Evolutionary conservation across 30 jellyfish, hydroid and myxozoan genomes (phyloP), one percentile per base, ranked within the genome.

Genomic region (Aurelia sp.): DNA sequence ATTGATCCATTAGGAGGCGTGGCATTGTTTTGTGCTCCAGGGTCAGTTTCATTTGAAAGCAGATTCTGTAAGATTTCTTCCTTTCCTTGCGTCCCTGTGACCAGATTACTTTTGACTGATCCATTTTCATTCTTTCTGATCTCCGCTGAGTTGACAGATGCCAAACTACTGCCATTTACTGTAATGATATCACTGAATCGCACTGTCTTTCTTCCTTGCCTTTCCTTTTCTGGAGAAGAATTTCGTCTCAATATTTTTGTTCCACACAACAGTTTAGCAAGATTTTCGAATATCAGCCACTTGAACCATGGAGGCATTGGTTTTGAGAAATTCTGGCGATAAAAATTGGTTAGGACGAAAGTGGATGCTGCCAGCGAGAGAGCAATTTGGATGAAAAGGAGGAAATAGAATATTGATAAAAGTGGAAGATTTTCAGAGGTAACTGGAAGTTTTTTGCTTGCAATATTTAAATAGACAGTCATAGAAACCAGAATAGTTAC

Each of bases 351-450:
- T 13, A 89, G 77, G 22, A 80, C 96, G 65, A 66, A 69, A 21
- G 96, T 79, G 16, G 96, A 72, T 10, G 96, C 96, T 22, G 91
- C 87, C 20, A 89, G 76, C 13, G 97, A 89, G 60, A 89, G 33
- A 58, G 90, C 50, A 48, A 89, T 82, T 59, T 89, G 97, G 27
- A 73, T 48, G 69, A 89, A 63, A 21, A 89, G 77, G 47, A 89
- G 67, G 65, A 89, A 81, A 65, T 89, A 89, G 59, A 80, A 89
- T 35, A 67, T 68, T 18, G 97, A 89, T 17, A 89, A 81, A 8
- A 89, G 69, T 33, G 97, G 97, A 52, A 89, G 74, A 74, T 82
- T 82, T n/a, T 89, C 93, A 9, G 97, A 89, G 66, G 97, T 72
- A 6, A 86, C 87, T 8, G 97, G 97, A 71, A 89, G 76, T 48